Evolutionary conservation across 2,797 vertebrate species (phyloP).

Genomic region (Acropternis orthonyx): DNA sequence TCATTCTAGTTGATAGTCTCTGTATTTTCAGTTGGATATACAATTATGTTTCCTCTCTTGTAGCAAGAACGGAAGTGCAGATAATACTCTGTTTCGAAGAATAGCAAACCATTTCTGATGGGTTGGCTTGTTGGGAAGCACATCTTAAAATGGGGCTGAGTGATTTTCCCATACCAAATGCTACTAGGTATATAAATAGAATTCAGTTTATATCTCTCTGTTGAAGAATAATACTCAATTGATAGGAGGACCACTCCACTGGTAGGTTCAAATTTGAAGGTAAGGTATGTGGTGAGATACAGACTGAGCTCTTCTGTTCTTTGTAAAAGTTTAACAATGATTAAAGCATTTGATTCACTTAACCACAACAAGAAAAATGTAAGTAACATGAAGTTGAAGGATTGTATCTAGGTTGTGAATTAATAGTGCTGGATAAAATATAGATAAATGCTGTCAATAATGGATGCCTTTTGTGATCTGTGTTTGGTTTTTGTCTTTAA

Average conservation of each 20-base stretch:
- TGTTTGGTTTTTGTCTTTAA: constrained; percentile 17
- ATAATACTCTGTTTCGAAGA: constrained; percentile 59
- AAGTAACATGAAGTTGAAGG: constrained; percentile 32
- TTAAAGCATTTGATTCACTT: constrained; percentile 5
- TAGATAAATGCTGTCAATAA: constrained; percentile 47
- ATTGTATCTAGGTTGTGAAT: constrained; percentile 21
- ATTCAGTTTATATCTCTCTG: constrained; percentile 16
- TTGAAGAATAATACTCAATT: constrained; percentile 27
- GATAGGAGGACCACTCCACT: neutral
- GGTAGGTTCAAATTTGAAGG: neutral
- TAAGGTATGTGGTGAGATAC: neutral
- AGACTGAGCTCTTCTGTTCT: neutral
- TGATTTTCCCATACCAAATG: neutral
- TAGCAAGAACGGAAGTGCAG: constrained; percentile 41
- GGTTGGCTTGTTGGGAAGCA: neutral
- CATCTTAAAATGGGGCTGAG: neutral
- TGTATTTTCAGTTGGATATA: constrained; percentile 1
- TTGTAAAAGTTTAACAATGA: neutral
- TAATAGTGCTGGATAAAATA: constrained; percentile 43
- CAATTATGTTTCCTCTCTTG: neutral
- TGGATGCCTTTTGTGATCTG: constrained; percentile 43
- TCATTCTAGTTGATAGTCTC: constrained; percentile 34
- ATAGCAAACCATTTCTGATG: constrained; percentile 25
- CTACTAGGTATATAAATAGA: constrained; percentile 31
- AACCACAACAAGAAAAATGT: constrained; percentile 35